Conservation (phyloP, 1,140 invertebrate genomes). For the Trichonephila clavipes region DNA sequence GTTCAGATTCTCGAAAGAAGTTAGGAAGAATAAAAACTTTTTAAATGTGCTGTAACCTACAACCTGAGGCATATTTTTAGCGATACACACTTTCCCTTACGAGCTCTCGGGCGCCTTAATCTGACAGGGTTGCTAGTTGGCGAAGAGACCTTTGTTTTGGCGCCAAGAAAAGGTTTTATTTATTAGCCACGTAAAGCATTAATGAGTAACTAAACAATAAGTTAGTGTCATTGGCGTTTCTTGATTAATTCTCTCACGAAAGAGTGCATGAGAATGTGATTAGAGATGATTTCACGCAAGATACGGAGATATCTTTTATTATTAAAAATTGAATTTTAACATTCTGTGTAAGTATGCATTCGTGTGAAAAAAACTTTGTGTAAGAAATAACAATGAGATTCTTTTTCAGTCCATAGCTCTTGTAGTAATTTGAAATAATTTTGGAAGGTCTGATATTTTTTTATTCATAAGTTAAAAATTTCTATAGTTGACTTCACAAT, state of each 20-base stretch:
- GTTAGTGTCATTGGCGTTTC: background rate
- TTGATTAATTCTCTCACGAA: background rate
- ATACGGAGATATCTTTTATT: too few species aligned
- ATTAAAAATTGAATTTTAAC: too few species aligned
- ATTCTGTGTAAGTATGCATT: too few species aligned
- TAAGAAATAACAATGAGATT: too few species aligned
- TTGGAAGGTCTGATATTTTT: too few species aligned
- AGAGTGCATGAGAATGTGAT: too few species aligned
- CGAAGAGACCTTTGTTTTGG: background rate
- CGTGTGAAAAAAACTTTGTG: too few species aligned
- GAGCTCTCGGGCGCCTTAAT: constrained; percentile 52
- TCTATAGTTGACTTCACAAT: too few species aligned
- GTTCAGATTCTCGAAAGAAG: constrained; percentile 17
- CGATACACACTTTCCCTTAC: constrained; percentile 63
- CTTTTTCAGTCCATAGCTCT: too few species aligned
- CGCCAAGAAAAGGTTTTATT: background rate
- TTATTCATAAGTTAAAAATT: too few species aligned
- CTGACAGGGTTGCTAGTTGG: constrained; percentile 50
- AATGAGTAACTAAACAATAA: constrained; percentile 10
- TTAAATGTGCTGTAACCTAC: constrained; percentile 45
- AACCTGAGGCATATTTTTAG: constrained; percentile 61
- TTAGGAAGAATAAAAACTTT: constrained; percentile 27
- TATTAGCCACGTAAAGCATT: background rate
- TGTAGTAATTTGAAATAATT: too few species aligned
- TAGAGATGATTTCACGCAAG: too few species aligned